Base-by-base conservation (phyloP, 2,888 invertebrate genomes). In the Sphecodes monilicornis region DNA sequence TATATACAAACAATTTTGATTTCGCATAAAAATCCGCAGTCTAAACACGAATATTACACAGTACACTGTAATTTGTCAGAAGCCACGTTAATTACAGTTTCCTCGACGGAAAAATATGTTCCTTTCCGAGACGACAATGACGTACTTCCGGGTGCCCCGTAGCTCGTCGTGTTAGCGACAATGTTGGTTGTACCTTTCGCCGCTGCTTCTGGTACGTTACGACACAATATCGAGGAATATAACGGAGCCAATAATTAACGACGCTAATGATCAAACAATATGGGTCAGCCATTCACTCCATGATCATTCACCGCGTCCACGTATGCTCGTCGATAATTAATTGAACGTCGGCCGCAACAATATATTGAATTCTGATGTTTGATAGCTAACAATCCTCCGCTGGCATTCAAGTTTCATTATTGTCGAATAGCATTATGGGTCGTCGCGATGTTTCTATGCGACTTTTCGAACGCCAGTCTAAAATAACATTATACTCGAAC, bases 211-310 rank as follows among this genome's bases (percentile, higher is more conserved):
- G n/a, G 46, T 36, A 36, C 36, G n/a, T 68, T 66, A 50, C 73
- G 69, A 70, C 46, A 74, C 82, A 78, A 78, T 78, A 29, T 74
- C 66, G 82, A 74, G 84, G 84, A 74, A 74, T 50, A 73, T 26
- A 39, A 54, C 69, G n/a, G 57, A 66, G 71, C 70, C 81, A 84
- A 77, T 89, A 89, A 89, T 89, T 89, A 89, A 89, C 89, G 89
- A 68, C 74, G 89, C 86, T 88, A 89, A 89, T 89, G 86, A 86
- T 89, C 88, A 84, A 86, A 86, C 89, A 89, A 89, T 89, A 85
- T 81, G 81, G 78, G 32, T 46, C 70, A 60, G 36, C 74, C 71
- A 64, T 85, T 78, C 86, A 71, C 70, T 78, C 82, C 74, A 82
- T 81, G 88, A 88, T 89, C 87, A 78, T 89, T 89, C 83, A 76